Evolutionary conservation across 2,888 invertebrate genomes (phyloP).

Genomic region (Trissolcus japonicus): DNA sequence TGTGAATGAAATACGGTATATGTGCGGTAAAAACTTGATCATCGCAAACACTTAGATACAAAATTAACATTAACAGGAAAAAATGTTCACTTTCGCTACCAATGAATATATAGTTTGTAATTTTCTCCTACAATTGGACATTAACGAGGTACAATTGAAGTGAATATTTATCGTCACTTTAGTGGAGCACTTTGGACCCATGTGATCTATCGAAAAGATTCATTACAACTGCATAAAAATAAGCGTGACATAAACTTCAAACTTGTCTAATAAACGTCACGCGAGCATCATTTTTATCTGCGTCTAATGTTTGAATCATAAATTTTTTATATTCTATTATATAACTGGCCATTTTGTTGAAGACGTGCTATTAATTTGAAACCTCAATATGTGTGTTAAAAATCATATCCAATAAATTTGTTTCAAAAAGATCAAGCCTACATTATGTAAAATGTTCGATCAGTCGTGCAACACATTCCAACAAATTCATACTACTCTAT

Average conservation of each 20-base stretch:
- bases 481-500: too few relatives aligned
- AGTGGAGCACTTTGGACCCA: background rate
- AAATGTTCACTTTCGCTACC: background rate
- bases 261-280: conserved; percentile 5
- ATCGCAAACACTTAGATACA: too few relatives aligned
- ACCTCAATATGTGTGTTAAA: too few relatives aligned
- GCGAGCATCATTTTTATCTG: background rate
- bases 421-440: too few relatives aligned
- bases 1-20: too few relatives aligned
- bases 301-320: background rate
- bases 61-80: background rate
- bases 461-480: too few relatives aligned
- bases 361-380: background rate
- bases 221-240: background rate
- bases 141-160: background rate
- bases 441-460: too few relatives aligned
- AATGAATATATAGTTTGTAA: background rate
- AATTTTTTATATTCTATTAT: conserved; percentile 1
- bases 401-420: too few relatives aligned
- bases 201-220: background rate
- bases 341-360: background rate
- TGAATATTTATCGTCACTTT: conserved; percentile 2
- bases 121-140: background rate
- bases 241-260: background rate
- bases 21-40: too few relatives aligned